Evolutionary conservation across 2,113 vertebrate species (phyloP).

Genomic region (Ginglymostoma cirratum): DNA sequence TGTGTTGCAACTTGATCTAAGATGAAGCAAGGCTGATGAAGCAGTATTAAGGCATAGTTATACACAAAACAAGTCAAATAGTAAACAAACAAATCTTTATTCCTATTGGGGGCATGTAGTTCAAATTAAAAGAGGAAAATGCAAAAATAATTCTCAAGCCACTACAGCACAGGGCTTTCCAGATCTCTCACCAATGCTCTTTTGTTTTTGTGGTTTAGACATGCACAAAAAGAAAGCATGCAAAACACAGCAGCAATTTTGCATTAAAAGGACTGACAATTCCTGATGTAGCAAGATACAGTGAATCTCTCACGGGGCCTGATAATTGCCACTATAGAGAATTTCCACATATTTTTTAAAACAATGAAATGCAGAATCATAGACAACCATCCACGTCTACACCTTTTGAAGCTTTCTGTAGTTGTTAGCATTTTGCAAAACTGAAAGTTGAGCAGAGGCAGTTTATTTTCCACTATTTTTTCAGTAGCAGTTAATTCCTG

Average conservation of each 20-base stretch:
- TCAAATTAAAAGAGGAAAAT: neutral
- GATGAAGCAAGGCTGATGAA: neutral
- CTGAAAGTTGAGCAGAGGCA: neutral
- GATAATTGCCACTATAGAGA: neutral
- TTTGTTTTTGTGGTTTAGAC: neutral
- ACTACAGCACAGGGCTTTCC: neutral
- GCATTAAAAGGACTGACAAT: neutral
- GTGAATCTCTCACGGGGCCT: neutral
- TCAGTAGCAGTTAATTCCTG: neutral
- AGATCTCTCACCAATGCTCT: neutral
- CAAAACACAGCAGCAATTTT: neutral
- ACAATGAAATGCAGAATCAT: neutral
- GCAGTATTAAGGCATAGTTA: neutral
- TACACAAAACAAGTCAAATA: neutral
- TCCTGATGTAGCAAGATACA: neutral
- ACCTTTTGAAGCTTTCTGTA: neutral
- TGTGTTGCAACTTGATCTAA: neutral
- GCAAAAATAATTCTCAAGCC: neutral
- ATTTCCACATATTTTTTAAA: neutral
- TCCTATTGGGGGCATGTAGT: neutral
- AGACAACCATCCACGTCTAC: constrained; percentile 10
- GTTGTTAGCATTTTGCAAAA: constrained; percentile 1
- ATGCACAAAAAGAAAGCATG: neutral
- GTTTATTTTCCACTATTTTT: constrained; percentile 31
- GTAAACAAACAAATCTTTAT: neutral